These are phyloP conservation scores for Ophion slaviceki DNA, from an alignment of 2,888 invertebrate genomes.

Conservation along the genomic window DNA sequence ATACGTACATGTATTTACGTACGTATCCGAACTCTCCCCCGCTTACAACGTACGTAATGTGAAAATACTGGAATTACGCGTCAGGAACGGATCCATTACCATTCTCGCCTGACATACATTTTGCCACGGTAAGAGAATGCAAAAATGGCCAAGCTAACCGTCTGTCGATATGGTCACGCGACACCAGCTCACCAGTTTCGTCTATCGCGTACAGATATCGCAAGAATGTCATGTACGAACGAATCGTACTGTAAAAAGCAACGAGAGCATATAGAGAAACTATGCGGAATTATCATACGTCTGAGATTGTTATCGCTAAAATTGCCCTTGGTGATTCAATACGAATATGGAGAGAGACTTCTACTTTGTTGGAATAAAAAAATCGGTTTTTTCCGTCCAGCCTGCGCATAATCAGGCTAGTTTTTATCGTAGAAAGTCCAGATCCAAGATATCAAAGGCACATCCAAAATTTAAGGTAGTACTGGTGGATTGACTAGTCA, in stretches of 20 bases:
- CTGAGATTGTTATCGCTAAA: background rate
- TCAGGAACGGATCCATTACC: constrained; percentile 62
- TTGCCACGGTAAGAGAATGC: constrained; percentile 30
- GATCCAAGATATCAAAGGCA: too few species aligned
- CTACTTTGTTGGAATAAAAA: background rate
- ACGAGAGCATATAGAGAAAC: background rate
- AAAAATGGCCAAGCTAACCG: constrained; percentile 42
- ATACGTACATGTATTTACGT: constrained; percentile 39
- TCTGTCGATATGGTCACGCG: constrained; percentile 46
- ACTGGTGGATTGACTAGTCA: too few species aligned
- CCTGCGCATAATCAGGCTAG: too few species aligned
- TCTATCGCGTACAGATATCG: background rate
- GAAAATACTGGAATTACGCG: constrained; percentile 61
- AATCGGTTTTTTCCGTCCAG: background rate
- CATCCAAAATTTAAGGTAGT: too few species aligned
- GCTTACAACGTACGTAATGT: constrained; percentile 54
- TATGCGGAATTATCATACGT: background rate
- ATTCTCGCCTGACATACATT: constrained; percentile 40
- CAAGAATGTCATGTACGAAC: constrained; percentile 6
- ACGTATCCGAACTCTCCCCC: constrained; percentile 32
- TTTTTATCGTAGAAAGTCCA: too few species aligned
- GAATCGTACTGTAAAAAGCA: constrained; percentile 3
- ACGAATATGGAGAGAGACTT: background rate
- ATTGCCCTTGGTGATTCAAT: background rate
- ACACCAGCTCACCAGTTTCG: constrained; percentile 30